Percentiles rank a stretch among this genome's conserved stretches.
Evolutionary conservation across 2,888 invertebrate species (phyloP).

Genomic region (Eilema depressum): DNA sequence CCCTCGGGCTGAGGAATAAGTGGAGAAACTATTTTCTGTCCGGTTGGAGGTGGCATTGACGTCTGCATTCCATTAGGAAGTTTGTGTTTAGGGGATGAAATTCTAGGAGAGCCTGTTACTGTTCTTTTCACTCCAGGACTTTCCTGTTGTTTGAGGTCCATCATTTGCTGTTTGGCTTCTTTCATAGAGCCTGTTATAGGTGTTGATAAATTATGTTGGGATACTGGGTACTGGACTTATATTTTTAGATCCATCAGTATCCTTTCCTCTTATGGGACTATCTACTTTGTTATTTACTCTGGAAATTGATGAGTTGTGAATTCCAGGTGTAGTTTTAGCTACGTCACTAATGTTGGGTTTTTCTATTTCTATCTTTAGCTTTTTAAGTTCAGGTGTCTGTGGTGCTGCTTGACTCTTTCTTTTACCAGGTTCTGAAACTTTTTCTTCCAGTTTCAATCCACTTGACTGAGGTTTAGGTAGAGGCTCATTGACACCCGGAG

Average conservation of each 20-base stretch:
- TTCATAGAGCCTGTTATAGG: conserved; percentile 49
- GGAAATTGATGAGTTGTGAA: conserved; percentile 36
- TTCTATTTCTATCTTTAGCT: conserved; percentile 77
- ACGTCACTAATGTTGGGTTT: conserved; percentile 67
- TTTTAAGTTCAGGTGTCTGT: conserved; percentile 74
- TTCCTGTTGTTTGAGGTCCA: conserved; percentile 56
- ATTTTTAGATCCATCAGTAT: conserved; percentile 53
- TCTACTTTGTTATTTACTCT: conserved; percentile 54
- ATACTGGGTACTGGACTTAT: conserved; percentile 35
- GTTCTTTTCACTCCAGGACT: conserved; percentile 67
- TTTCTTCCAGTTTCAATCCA: conserved; percentile 67
- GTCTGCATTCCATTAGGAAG: conserved; percentile 69
- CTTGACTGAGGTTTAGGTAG: conserved; percentile 49
- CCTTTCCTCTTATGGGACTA: conserved; percentile 53
- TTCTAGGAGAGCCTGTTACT: conserved; percentile 61
- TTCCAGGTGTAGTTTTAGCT: conserved; percentile 38
- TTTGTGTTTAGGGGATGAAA: conserved; percentile 83
- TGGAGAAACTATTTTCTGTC: conserved; percentile 74
- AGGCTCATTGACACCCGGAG: conserved; percentile 41
- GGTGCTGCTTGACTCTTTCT: conserved; percentile 67
- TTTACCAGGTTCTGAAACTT: conserved; percentile 70
- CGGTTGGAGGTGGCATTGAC: conserved; percentile 47
- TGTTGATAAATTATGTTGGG: conserved; percentile 30
- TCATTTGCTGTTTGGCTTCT: conserved; percentile 60
- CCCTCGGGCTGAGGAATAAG: conserved; percentile 73